Conservation (phyloP, 1,140 invertebrate genomes). For the Elysia chlorotica region DNA sequence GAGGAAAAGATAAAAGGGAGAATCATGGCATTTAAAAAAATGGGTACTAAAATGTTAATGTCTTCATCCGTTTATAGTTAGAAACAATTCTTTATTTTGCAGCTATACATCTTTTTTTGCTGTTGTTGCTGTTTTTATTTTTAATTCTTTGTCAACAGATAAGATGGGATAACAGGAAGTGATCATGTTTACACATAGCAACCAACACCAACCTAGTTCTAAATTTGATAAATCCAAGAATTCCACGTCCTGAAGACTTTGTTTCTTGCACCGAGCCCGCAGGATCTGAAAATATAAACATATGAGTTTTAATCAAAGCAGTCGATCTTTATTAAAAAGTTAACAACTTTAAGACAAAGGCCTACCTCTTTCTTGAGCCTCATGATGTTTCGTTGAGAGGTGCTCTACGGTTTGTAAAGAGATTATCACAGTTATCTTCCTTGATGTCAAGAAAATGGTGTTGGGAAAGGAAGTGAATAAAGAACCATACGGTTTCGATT, state of each 20-base stretch:
- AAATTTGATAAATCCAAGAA: constrained; percentile 47
- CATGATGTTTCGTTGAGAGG: constrained; percentile 14
- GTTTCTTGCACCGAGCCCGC: constrained; percentile 31
- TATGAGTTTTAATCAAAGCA: too few species aligned
- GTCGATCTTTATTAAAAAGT: neutral
- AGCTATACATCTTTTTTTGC: neutral
- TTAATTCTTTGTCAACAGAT: neutral
- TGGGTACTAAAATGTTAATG: neutral
- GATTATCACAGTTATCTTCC: too few species aligned
- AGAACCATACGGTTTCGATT: too few species aligned
- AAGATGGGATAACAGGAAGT: neutral
- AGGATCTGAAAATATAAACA: constrained; percentile 42
- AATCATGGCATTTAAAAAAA: neutral
- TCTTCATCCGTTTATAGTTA: neutral
- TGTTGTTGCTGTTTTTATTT: too few species aligned
- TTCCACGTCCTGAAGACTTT: constrained; percentile 36
- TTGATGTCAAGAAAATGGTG: too few species aligned
- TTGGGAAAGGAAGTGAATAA: too few species aligned
- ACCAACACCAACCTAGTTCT: constrained; percentile 39
- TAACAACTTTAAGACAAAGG: neutral
- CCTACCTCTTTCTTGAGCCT: constrained; percentile 20
- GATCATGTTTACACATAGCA: neutral
- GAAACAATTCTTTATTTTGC: neutral
- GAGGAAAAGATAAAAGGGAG: neutral
- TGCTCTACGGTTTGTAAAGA: too few species aligned